Conservation (phyloP, 2,888 invertebrate species). For the Orgyia antiqua region DNA sequence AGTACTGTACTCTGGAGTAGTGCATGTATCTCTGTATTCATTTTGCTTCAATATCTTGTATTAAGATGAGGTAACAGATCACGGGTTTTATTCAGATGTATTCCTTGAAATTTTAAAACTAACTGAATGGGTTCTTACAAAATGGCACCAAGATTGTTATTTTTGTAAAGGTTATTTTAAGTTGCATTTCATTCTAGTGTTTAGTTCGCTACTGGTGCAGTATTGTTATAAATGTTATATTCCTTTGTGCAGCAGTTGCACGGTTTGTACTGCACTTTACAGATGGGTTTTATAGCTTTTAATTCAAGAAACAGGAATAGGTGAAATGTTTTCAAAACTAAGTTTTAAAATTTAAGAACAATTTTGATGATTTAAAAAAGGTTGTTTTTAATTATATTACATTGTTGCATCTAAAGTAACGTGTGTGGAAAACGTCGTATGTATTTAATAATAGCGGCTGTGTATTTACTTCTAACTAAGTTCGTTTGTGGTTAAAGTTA, state of each 20-base stretch:
- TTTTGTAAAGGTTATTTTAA: constrained; percentile 11
- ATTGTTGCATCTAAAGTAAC: too few species aligned
- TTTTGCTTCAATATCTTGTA: constrained; percentile 25
- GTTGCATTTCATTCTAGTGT: constrained; percentile 19
- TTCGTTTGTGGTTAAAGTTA: too few species aligned
- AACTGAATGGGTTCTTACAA: constrained; percentile 20
- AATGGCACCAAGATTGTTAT: constrained; percentile 14
- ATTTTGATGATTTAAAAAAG: too few species aligned
- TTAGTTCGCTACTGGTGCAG: constrained; percentile 11
- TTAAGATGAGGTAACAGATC: constrained; percentile 30
- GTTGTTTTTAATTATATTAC: too few species aligned
- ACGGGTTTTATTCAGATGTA: constrained; percentile 19
- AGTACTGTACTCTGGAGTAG: constrained; percentile 1
- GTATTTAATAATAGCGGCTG: too few species aligned
- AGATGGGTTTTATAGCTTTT: constrained; percentile 2
- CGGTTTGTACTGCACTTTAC: constrained; percentile 2
- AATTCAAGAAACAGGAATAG: not conserved
- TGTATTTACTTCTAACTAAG: too few species aligned
- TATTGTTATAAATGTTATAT: constrained; percentile 2
- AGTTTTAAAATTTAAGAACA: too few species aligned
- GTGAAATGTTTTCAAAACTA: too few species aligned
- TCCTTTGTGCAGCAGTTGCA: constrained; percentile 2
- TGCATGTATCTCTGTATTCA: constrained; percentile 15
- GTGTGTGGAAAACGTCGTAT: too few species aligned
- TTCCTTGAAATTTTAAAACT: constrained; percentile 24